Conservation (phyloP, 2,888 invertebrate genomes). For the Hypomecis punctinalis region DNA sequence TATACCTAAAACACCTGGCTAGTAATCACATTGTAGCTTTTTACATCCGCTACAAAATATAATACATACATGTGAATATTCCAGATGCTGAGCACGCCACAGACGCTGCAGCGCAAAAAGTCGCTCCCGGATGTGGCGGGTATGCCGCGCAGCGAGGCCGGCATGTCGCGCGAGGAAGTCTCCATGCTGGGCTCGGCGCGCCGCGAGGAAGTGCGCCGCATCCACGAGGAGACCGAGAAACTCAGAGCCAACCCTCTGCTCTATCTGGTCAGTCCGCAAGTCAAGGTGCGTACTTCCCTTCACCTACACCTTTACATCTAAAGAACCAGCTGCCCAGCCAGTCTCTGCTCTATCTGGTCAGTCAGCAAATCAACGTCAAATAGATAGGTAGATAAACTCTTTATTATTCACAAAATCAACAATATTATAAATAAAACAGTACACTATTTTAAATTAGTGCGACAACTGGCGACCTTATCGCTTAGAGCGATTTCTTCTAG, state of each 20-base stretch:
- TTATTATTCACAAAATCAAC: too few species aligned
- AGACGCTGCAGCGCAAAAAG: constrained; percentile 95
- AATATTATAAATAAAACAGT: too few species aligned
- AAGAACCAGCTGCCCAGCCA: neutral
- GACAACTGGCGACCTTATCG: too few species aligned
- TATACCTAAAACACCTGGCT: too few species aligned
- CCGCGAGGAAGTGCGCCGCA: constrained; percentile 96
- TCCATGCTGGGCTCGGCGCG: constrained; percentile 96
- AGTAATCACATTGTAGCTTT: too few species aligned
- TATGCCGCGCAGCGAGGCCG: constrained; percentile 89
- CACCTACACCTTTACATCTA: neutral
- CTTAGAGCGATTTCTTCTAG: too few species aligned
- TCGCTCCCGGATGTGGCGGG: constrained; percentile 98
- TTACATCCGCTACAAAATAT: neutral
- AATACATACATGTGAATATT: neutral
- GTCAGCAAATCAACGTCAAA: too few species aligned
- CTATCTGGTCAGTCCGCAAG: constrained; percentile 98
- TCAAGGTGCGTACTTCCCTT: constrained; percentile 89
- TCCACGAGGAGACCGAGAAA: constrained; percentile 95
- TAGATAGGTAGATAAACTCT: too few species aligned
- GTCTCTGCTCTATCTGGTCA: too few species aligned
- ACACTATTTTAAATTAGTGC: too few species aligned
- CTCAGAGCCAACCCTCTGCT: constrained; percentile 97
- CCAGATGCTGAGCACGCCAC: constrained; percentile 91
- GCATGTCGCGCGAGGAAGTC: constrained; percentile 97